Evolutionary conservation across 2,888 invertebrate genomes (phyloP), one percentile per base, ranked within the genome.

Genomic region (Chaitophorus viminalis): DNA sequence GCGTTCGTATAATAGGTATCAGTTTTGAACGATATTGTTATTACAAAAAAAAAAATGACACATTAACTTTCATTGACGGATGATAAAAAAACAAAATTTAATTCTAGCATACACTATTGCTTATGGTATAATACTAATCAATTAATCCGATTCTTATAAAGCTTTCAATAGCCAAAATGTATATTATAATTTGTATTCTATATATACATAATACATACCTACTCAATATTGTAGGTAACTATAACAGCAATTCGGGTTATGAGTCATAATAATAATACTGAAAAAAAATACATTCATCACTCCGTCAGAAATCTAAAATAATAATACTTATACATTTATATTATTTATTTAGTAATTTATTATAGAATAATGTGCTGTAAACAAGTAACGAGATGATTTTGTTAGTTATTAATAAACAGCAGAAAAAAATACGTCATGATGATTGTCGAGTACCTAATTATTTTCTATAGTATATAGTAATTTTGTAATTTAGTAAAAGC

Each of bases 401-500:
- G 68, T 29, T 68, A 25, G 11, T 46, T 68, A 9, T 60, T 25
- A 25, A 60, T 60, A 25, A 60, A 60, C 60, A 52, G 9, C 4
- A 52, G 60, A 21, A 60, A 60, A 60, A 29, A 29, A 68, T 11
- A 9, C 65, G 25, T 29, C 9, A 14, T 11, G 14, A 5, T 29
- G 8, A 14, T 2, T 29, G 68, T 29, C 68, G 68, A 29, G 29
- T 68, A n/a, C n/a, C n/a, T n/a, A 68, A 68, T 68, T 68, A 68
- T 68, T 9, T 29, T 68, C 25, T 29, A 68, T 68, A 29, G 11
- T 68, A 65, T 25, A 29, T 14, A 46, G 46, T 46, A 46, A 46
- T 46, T 46, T 46, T 82, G 60, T 83, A 46, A 60, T 83, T 29
- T 39, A 60, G 74, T 29, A 21, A 25, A 68, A 77, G 33, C 39